Evolutionary conservation across 1,140 invertebrate species (phyloP), one percentile per base, ranked within the genome.

Genomic region (Palaemon carinicauda): DNA sequence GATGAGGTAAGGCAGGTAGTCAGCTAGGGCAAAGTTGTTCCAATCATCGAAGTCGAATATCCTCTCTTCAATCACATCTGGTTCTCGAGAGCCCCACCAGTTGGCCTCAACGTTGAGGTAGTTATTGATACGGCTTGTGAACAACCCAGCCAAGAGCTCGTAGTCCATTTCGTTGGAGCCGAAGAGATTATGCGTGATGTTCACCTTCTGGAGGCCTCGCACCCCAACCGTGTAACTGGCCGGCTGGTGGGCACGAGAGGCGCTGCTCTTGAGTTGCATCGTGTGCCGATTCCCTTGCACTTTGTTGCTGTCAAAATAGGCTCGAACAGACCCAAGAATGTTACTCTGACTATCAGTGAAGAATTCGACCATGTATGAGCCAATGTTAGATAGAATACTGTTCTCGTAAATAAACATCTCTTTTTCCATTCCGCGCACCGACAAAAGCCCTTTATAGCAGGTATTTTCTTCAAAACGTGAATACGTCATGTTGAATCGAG

Each of bases 1-100:
- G 54, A 95, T 93, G 54, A 99, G 93, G 91, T 95, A 99, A 0
- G 98, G 98, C 83, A 94, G 93, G 91, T 96, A 99, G 24, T 95
- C 93, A 0, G 97, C 98, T 53, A 98, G 94, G 0, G 98, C 97
- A 91, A 98, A 98, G 92, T 97, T 97, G 91, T 99, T 99, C 98
- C 98, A 99, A 91, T 99, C 98, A 91, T 99, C 98, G 92, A 99
- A 99, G 92, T 99, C 99, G 91, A 99, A 99, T 89, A 99, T 98
- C 90, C 95, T 94, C 73, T 94, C 93, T 88, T 94, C 93, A 41
- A 99, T 99, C 51, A 93, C 92, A 9, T 91, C 91, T 56, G 95
- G 93, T 80, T 96, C 93, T 3, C 92, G 92, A 5, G 94, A 95
- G 12, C 98, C 98, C 98, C 98, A 99, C 96, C 96, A 99, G 91